Conservation (phyloP, 2,888 invertebrate species). For the Electrophaes corylata region DNA sequence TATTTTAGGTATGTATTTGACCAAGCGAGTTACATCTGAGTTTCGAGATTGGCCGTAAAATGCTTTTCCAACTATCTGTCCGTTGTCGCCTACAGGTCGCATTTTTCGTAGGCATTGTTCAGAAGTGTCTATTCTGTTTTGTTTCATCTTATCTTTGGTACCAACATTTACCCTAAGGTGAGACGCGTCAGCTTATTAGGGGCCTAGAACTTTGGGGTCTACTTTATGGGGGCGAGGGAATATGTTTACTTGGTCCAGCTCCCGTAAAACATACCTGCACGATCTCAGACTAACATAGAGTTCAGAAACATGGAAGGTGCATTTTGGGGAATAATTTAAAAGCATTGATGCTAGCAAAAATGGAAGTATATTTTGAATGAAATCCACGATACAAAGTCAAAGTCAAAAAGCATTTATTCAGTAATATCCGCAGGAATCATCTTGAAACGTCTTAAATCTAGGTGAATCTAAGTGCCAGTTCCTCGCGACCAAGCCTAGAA, state of each 20-base stretch:
- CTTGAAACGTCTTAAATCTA: no score
- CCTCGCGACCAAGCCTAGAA: no score
- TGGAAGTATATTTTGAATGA: neutral
- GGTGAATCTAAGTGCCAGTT: no score
- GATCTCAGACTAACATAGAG: constrained; percentile 20
- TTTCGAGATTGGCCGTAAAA: no score
- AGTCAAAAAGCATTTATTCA: no score
- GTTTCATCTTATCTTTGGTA: constrained; percentile 25
- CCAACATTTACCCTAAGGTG: constrained; percentile 71
- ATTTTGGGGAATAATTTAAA: neutral
- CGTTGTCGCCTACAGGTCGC: no score
- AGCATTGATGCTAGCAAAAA: neutral
- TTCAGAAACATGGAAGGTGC: neutral
- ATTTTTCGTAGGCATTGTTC: no score
- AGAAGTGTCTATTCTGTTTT: constrained; percentile 20
- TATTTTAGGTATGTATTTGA: no score
- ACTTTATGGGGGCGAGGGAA: constrained; percentile 72
- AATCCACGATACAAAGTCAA: no score
- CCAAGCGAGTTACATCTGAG: no score
- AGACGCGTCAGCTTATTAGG: constrained; percentile 79
- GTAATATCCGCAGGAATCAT: no score
- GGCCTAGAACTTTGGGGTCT: constrained; percentile 81
- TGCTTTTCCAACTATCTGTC: no score
- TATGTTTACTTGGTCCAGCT: constrained; percentile 69
- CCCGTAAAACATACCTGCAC: constrained; percentile 48